phyloP scores from a whole-genome alignment of 2,113 vertebrate species.

The Cromileptes altivelis region DNA sequence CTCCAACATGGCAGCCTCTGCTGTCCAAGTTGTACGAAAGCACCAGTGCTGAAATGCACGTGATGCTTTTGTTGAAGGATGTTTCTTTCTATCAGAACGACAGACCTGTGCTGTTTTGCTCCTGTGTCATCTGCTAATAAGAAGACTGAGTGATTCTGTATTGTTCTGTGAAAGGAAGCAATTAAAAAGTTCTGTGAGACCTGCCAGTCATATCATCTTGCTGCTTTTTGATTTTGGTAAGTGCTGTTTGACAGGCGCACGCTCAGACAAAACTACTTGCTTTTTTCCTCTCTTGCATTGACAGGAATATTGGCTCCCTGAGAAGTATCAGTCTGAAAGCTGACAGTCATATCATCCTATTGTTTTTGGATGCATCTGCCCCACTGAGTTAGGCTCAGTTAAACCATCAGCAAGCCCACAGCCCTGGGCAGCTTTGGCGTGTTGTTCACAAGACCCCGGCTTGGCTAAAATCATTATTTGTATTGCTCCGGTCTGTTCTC shows the following conservation, averaged over 20 bases:
- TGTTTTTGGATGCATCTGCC: slow-evolving; percentile 45
- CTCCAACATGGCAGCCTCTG: slow-evolving; percentile 14
- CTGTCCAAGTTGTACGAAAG: slow-evolving; percentile 11
- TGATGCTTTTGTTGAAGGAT: slow-evolving; percentile 28
- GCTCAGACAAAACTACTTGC: slow-evolving; percentile 14
- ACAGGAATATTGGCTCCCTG: slow-evolving; percentile 1
- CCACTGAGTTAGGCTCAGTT: slow-evolving; percentile 49
- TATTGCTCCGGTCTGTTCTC: slow-evolving; percentile 52
- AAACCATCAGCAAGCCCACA: slow-evolving; percentile 36
- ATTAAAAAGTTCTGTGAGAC: slow-evolving; percentile 43
- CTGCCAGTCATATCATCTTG: slow-evolving; percentile 18
- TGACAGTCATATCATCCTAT: slow-evolving; percentile 30
- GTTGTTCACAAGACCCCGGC: slow-evolving; percentile 44
- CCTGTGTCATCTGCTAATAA: slow-evolving; percentile 35
- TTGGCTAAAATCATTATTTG: slow-evolving; percentile 48
- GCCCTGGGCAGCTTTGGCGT: slow-evolving; percentile 34
- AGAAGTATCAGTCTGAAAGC: slow-evolving; percentile 28
- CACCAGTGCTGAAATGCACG: background rate
- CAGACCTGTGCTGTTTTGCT: slow-evolving; percentile 18
- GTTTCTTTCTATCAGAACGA: background rate
- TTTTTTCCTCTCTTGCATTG: slow-evolving; percentile 4
- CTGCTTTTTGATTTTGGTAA: slow-evolving; percentile 13
- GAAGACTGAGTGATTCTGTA: slow-evolving; percentile 6
- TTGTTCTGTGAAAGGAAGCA: slow-evolving; percentile 37
- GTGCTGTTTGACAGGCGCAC: background rate